Conservation (phyloP, 1,140 invertebrate genomes). For the Rhyacophila brunnea region DNA sequence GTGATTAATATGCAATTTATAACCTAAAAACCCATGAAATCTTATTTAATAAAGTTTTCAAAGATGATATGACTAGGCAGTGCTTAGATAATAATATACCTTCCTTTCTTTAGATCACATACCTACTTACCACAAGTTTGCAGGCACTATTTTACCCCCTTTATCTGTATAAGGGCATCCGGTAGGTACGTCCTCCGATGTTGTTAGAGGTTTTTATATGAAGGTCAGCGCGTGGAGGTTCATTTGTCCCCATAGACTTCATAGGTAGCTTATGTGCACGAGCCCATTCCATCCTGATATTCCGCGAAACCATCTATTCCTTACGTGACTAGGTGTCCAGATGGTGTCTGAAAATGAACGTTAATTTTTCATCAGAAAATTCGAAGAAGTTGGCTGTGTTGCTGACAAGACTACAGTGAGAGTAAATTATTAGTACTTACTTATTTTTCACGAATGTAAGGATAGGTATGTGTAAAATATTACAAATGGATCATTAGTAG, state of each 20-base stretch:
- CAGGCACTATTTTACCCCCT: constrained; percentile 19
- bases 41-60: not conserved
- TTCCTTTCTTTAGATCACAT: not conserved
- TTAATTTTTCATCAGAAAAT: constrained; percentile 14
- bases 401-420: too few species aligned
- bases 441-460: too few species aligned
- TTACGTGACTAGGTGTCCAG: constrained; percentile 26
- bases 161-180: constrained; percentile 10
- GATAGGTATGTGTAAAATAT: too few species aligned
- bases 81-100: too few species aligned
- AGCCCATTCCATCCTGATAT: too few species aligned
- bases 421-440: too few species aligned
- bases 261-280: constrained; percentile 14
- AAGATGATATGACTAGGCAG: too few species aligned
- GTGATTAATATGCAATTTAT: too few species aligned
- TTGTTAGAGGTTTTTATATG: constrained; percentile 29
- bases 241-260: constrained; percentile 20
- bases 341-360: constrained; percentile 12
- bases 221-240: constrained; percentile 20
- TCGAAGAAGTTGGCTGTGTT: too few species aligned
- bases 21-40: too few species aligned
- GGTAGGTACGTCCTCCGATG: not conserved
- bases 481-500: too few species aligned
- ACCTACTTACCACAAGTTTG: not conserved
- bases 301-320: constrained; percentile 29